Evolutionary conservation across 1,140 invertebrate species (phyloP).

Genomic region (Ceratina calcarata): DNA sequence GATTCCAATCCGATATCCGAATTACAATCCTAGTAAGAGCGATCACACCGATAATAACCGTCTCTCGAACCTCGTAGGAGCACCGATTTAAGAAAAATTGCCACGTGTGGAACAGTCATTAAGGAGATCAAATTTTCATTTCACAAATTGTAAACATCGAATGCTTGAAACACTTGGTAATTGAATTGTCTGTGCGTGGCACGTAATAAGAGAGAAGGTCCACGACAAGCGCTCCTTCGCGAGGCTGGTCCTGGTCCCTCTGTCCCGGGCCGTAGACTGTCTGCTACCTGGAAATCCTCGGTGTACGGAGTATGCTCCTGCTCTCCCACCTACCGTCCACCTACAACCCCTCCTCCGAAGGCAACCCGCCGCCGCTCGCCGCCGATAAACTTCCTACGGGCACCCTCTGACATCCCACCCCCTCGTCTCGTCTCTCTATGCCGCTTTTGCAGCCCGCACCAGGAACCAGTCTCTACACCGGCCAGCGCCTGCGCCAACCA

Average conservation of each 20-base stretch:
- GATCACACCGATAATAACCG: background rate
- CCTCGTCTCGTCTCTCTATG: conserved; percentile 54
- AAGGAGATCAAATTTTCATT: background rate
- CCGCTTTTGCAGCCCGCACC: conserved; percentile 62
- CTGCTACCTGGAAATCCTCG: conserved; percentile 76
- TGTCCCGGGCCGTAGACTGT: conserved; percentile 77
- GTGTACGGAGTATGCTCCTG: conserved; percentile 71
- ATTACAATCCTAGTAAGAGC: background rate
- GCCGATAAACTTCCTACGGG: conserved; percentile 68
- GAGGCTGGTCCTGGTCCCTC: conserved; percentile 66
- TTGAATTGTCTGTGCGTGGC: background rate
- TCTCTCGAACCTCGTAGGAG: background rate
- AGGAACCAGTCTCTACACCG: conserved; percentile 52
- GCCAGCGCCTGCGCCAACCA: conserved; percentile 65
- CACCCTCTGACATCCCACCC: conserved; percentile 53
- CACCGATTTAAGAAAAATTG: background rate
- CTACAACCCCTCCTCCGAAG: conserved; percentile 44
- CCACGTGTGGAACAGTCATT: background rate
- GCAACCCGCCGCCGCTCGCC: conserved; percentile 53
- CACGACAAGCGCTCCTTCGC: conserved; percentile 53
- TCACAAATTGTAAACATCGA: conserved; percentile 15
- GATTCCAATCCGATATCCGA: background rate
- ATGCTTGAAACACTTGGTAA: conserved; percentile 40
- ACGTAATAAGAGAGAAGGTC: conserved; percentile 37
- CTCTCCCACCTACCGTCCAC: conserved; percentile 51